Conservation (phyloP, 2,797 vertebrate species). For the Clamator glandarius region DNA sequence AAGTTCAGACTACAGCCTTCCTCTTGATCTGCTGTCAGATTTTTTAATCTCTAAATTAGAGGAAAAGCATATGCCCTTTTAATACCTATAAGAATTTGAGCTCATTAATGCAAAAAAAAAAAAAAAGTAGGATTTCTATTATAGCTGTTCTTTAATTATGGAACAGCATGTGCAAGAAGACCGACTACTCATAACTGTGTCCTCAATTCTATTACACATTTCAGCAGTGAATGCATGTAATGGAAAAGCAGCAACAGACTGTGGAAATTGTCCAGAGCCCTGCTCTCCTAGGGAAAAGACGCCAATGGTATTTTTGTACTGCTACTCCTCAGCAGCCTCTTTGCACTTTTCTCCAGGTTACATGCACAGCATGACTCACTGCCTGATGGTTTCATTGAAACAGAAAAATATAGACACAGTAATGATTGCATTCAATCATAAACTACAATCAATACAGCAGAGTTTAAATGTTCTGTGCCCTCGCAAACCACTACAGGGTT, state of each 20-base stretch:
- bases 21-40: constrained; percentile 53
- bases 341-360: constrained; percentile 64
- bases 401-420: constrained; percentile 49
- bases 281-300: constrained; percentile 49
- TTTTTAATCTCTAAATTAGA: constrained; percentile 65
- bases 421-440: constrained; percentile 54
- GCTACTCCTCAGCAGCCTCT: constrained; percentile 57
- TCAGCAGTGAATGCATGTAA: constrained; percentile 17
- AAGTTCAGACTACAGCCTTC: constrained; percentile 38
- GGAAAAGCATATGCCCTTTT: constrained; percentile 57
- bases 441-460: constrained; percentile 31
- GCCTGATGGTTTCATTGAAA: constrained; percentile 68
- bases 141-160: constrained; percentile 70
- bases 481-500: not conserved
- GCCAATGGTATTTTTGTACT: constrained; percentile 60
- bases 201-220: constrained; percentile 51
- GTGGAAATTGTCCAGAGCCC: constrained; percentile 67
- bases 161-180: constrained; percentile 62
- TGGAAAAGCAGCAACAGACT: constrained; percentile 56
- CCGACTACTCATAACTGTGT: constrained; percentile 59
- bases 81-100: constrained; percentile 62
- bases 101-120: constrained; percentile 46
- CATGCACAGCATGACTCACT: constrained; percentile 63
- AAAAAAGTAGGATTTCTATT: constrained; percentile 44
- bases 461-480: constrained; percentile 23